These are phyloP conservation scores for Meles meles DNA, from an alignment of 2,113 vertebrate genomes.

Conservation along the genomic window DNA sequence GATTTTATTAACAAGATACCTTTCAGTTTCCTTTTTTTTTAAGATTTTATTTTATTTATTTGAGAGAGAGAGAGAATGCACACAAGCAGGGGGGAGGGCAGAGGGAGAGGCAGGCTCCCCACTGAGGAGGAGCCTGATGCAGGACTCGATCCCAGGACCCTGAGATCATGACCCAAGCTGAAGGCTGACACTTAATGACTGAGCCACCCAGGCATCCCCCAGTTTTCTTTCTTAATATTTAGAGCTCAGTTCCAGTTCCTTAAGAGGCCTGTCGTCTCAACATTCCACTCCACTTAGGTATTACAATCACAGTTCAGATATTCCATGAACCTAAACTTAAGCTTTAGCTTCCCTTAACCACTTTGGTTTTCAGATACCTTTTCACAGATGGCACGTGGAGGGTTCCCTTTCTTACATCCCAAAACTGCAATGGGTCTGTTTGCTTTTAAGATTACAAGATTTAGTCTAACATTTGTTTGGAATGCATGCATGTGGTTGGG, in stretches of 20 bases:
- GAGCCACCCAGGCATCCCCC: too few species aligned
- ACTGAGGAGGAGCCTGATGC: too few species aligned
- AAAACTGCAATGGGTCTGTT: background rate
- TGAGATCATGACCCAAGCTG: too few species aligned
- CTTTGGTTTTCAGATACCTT: background rate
- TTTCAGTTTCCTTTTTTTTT: background rate
- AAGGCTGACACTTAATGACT: too few species aligned
- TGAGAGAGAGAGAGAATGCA: too few species aligned
- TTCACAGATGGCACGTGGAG: background rate
- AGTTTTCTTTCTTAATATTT: background rate
- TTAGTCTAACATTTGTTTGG: background rate
- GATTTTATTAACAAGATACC: background rate
- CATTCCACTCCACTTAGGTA: background rate
- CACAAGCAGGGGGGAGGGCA: too few species aligned
- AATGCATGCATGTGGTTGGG: background rate
- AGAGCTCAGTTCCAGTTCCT: background rate
- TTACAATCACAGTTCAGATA: background rate
- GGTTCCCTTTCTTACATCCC: background rate
- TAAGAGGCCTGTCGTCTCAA: background rate
- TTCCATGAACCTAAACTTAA: background rate
- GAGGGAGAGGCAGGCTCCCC: too few species aligned
- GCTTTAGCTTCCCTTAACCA: background rate
- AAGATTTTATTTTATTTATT: too few species aligned
- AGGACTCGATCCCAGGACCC: too few species aligned
- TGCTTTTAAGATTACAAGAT: constrained; percentile 27